These are phyloP conservation scores for Rhamphomyia laevipes DNA, from an alignment of 2,888 invertebrate species.

Conservation along the genomic window DNA sequence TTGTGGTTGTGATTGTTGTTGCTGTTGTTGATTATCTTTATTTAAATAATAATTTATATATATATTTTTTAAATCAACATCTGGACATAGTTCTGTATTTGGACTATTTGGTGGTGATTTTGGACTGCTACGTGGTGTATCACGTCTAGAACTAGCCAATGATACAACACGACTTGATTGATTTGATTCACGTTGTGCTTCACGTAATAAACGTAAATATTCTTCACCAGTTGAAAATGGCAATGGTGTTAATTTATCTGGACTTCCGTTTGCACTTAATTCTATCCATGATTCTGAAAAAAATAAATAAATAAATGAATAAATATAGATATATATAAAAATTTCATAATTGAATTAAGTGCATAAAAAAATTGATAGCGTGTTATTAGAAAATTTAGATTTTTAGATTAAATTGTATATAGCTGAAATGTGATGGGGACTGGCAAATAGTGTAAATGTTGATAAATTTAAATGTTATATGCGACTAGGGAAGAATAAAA, in stretches of 20 bases:
- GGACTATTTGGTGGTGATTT: conserved; percentile 93
- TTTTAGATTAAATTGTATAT: too few species aligned
- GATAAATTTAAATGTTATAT: too few species aligned
- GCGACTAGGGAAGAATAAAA: too few species aligned
- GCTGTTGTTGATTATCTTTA: not conserved
- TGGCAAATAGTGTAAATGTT: too few species aligned
- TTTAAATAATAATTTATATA: conserved; percentile 60
- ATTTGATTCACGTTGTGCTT: conserved; percentile 81
- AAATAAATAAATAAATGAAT: too few species aligned
- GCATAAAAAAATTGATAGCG: too few species aligned
- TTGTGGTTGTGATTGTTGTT: too few species aligned
- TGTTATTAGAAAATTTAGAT: too few species aligned
- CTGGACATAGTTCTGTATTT: conserved; percentile 62
- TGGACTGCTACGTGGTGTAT: conserved; percentile 62
- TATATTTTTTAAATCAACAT: conserved; percentile 64
- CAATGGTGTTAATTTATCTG: conserved; percentile 51
- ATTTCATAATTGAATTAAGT: too few species aligned
- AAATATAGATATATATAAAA: too few species aligned
- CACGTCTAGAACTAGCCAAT: conserved; percentile 66
- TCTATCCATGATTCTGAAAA: conserved; percentile 91
- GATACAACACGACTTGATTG: conserved; percentile 78
- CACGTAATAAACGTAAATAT: conserved; percentile 70
- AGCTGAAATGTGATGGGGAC: too few species aligned
- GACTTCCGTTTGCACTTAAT: conserved; percentile 48
- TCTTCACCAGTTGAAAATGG: conserved; percentile 68